Percentiles rank a stretch among this genome's conserved stretches.
These are phyloP conservation scores for Centropristis striata DNA, from an alignment of 2,113 vertebrate species.

Conservation along the genomic window DNA sequence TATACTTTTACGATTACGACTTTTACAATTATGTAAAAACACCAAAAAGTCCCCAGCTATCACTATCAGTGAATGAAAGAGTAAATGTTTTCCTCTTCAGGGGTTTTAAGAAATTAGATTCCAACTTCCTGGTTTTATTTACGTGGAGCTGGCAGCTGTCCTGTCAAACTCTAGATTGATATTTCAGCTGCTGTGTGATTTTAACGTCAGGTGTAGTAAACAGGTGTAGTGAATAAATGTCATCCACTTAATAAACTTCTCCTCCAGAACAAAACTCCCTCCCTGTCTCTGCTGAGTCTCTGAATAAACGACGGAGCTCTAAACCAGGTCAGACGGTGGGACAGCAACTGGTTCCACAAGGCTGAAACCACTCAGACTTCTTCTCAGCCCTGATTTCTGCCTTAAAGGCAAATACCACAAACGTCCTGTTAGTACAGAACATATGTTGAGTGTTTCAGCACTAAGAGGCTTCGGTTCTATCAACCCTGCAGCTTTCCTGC, in stretches of 20 bases:
- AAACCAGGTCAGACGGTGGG: slow-evolving; percentile 7
- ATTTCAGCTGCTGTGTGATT: too few species aligned
- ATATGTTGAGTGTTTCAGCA: not conserved
- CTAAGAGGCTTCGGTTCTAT: not conserved
- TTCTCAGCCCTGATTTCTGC: not conserved
- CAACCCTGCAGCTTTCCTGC: not conserved
- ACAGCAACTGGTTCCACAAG: slow-evolving; percentile 21
- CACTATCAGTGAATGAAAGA: not conserved
- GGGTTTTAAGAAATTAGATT: not conserved
- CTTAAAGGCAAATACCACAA: slow-evolving; percentile 16
- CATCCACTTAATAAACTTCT: not conserved
- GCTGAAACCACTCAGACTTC: not conserved
- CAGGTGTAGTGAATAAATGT: too few species aligned
- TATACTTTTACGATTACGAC: too few species aligned
- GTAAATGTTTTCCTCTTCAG: not conserved
- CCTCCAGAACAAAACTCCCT: not conserved
- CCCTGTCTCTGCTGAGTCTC: not conserved
- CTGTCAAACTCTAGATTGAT: too few species aligned
- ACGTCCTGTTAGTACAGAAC: not conserved
- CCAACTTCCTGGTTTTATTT: slow-evolving; percentile 17
- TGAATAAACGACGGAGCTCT: not conserved
- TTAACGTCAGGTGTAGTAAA: too few species aligned
- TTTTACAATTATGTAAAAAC: too few species aligned
- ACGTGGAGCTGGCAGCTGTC: not conserved
- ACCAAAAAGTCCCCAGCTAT: too few species aligned